Evolutionary conservation across 1,140 invertebrate genomes (phyloP), one percentile per base, ranked within the genome.

Genomic region (Drosophila parvula): DNA sequence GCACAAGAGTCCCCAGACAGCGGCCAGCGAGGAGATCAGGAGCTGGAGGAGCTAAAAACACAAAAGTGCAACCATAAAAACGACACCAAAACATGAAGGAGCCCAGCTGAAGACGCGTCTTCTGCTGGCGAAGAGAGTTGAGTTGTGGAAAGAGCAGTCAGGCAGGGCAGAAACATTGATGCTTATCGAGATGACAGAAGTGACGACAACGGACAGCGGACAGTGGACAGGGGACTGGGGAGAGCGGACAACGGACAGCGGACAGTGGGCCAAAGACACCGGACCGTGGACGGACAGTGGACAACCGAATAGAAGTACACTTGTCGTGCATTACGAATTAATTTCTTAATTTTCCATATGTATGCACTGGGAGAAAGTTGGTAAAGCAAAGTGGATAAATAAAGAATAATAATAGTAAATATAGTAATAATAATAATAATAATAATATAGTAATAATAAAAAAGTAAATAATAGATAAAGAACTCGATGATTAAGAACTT

Each of bases 1-100:
- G 68, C 67, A 56, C 48, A 65, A 68, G 58, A 27, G 58, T 64
- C 56, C 44, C 70, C 51, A 59, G 62, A 60, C 47, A 50, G 56
- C 28, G 16, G 16, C 16, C 48, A 38, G 70, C 51, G 44, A 34
- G 59, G 45, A 40, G 64, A 65, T 65, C 45, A 38, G 65, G 61
- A 67, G 65, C 65, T 36, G 65, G 65, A 68, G 76, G 55, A 78
- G 74, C 75, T 78, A 78, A 78, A 64, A 89, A 90, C 84, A 82
- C 89, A 84, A 85, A 89, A 89, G 89, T 89, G 83, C 89, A 91
- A 73, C 84, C 89, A 90, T 90, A 90, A 90, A 90, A 90, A 90
- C 88, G 73, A 88, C 88, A 90, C 88, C 80, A 78, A 53, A 76
- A 56, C 77, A 83, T 69, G 79, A 58, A 69, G 64, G 68, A 78